Base-by-base conservation (phyloP, 2,113 vertebrate genomes). In the Clupea harengus region DNA sequence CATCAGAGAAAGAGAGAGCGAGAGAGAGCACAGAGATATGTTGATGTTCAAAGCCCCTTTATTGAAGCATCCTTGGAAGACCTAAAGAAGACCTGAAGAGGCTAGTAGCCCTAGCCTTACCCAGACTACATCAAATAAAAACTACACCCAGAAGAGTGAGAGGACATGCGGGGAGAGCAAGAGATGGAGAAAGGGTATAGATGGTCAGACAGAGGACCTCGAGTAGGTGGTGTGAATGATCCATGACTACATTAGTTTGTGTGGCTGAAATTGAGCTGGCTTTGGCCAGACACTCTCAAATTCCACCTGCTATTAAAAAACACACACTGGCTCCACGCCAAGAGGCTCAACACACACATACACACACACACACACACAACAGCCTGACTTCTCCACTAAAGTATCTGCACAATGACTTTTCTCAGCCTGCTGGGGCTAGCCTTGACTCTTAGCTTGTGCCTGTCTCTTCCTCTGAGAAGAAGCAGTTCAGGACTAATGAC, bases 281-380 rank as follows among this genome's bases (percentile, higher is more conserved):
- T 83, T 86, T 82, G 45, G 54, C 85, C 82, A 84, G 57, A 84
- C 78, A 25, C 20, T 54, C 72, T 88, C 82, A 84, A 84, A 83
- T 86, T 86, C 78, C 87, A 88, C 87, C 47, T 85, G 84, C 39
- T 52, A 32, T 82, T n/a, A 75, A 32, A 64, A 22, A n/a, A 11
- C 67, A 28, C 67, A 75, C 67, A 75, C 10, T 3, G 67, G 28
- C 25, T 75, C 25, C 25, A 75, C 25, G 11, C 67, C 25, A 28
- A 32, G 28, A 75, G 52, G 52, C 4, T 54, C 11, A 20, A 67
- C n/a, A 67, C 64, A 67, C 64, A 67, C 60, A 64, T 20, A 64
- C n/a, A 64, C 60, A 64, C 60, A 64, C 60, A 67, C 60, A 67
- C 64, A 67, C 64, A 67, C 64, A 67, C 10, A 54, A 54, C 50